phyloP scores from a whole-genome alignment of 2,888 invertebrate species.

The Metallyticus violacea region DNA sequence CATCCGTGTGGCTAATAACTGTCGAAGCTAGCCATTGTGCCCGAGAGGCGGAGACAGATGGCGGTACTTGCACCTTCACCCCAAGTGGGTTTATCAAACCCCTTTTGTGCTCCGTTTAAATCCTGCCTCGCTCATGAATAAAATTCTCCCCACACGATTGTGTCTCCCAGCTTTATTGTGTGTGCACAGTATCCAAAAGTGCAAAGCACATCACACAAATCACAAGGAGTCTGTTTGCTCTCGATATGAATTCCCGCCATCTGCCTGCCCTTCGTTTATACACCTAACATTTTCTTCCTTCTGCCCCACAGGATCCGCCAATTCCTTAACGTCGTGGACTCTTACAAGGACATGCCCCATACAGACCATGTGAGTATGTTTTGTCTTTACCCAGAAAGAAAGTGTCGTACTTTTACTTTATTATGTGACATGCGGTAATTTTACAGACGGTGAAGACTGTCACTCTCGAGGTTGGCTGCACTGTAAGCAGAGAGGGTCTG shows the following conservation, averaged over 20 bases:
- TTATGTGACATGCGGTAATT: too few relatives aligned
- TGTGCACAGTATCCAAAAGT: not conserved
- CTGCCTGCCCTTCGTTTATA: not conserved
- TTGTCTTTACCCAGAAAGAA: not conserved
- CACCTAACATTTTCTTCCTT: not conserved
- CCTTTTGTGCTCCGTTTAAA: not conserved
- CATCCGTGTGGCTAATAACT: not conserved
- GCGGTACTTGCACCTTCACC: not conserved
- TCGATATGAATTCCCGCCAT: not conserved
- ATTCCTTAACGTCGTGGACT: conserved; percentile 30
- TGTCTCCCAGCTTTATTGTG: not conserved
- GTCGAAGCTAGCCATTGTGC: not conserved
- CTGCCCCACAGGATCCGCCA: not conserved
- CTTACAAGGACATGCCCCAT: conserved; percentile 29
- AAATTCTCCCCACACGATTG: not conserved
- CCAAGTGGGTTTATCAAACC: not conserved
- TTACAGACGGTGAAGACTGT: conserved; percentile 39
- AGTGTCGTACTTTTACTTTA: not conserved
- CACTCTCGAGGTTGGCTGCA: conserved; percentile 37
- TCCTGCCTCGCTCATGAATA: not conserved
- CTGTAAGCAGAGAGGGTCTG: conserved; percentile 34
- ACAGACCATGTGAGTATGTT: conserved; percentile 32
- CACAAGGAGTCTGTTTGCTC: not conserved
- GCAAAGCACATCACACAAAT: not conserved
- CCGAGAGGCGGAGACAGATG: not conserved